Evolutionary conservation across 2,888 invertebrate species (phyloP).

Genomic region (Bombylius discolor): DNA sequence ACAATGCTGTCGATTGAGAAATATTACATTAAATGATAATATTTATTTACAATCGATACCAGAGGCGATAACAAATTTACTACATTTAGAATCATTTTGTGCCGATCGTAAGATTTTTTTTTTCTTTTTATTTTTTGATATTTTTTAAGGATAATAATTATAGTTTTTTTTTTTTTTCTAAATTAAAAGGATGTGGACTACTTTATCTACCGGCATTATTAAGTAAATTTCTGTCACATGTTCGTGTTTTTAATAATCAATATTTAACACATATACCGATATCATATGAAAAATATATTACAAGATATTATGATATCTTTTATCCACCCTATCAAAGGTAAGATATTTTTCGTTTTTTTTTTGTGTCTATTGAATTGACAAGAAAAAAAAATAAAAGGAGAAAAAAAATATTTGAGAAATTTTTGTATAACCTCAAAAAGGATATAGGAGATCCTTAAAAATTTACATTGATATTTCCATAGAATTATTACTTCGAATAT

Average conservation of each 20-base stretch:
- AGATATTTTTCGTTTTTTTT: not conserved
- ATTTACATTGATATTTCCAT: no score
- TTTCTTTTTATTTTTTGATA: not conserved
- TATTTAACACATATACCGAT: constrained; percentile 33
- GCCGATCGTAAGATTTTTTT: constrained; percentile 29
- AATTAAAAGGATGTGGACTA: constrained; percentile 32
- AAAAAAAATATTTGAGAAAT: no score
- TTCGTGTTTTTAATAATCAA: constrained; percentile 34
- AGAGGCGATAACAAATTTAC: constrained; percentile 29
- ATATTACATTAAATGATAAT: constrained; percentile 32
- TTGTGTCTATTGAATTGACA: no score
- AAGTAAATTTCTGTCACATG: constrained; percentile 29
- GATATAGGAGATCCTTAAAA: no score
- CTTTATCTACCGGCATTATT: constrained; percentile 31
- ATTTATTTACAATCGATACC: constrained; percentile 29
- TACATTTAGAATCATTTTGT: constrained; percentile 27
- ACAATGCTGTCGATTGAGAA: constrained; percentile 28
- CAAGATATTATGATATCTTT: constrained; percentile 23
- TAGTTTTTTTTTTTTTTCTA: not conserved
- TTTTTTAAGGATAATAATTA: not conserved
- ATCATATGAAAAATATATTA: constrained; percentile 31
- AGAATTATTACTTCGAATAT: no score
- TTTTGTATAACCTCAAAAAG: no score
- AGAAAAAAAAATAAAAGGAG: no score
- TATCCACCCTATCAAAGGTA: not conserved